These are phyloP conservation scores for Patella ulyssiponensis DNA, from an alignment of 2,888 invertebrate species.

Conservation along the genomic window DNA sequence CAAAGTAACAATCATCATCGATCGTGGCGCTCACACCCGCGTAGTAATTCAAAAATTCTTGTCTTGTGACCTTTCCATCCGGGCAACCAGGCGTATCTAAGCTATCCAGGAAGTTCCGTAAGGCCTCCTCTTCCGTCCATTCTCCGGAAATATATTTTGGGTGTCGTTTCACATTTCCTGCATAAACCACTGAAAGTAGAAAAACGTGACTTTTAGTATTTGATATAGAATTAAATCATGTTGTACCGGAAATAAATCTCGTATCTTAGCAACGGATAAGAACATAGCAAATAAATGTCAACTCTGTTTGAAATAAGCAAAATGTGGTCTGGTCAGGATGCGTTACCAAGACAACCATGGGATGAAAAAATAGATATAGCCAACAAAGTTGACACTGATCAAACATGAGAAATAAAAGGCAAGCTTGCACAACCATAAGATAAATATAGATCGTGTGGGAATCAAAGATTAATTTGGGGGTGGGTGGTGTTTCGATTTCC, in stretches of 20 bases:
- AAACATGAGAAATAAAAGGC: no score
- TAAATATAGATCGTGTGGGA: no score
- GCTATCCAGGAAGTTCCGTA: conserved; percentile 63
- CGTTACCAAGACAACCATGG: neutral
- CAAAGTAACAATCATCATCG: conserved; percentile 66
- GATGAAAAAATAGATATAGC: conserved; percentile 11
- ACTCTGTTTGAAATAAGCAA: neutral
- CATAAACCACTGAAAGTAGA: conserved; percentile 63
- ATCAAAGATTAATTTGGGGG: no score
- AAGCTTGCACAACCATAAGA: no score
- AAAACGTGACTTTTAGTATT: conserved; percentile 11
- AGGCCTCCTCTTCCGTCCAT: conserved; percentile 63
- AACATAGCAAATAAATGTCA: neutral
- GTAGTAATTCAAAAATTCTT: conserved; percentile 67
- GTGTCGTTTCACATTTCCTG: conserved; percentile 59
- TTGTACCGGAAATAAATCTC: no score
- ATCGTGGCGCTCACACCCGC: conserved; percentile 63
- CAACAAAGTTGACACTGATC: no score
- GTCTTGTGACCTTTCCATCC: conserved; percentile 64
- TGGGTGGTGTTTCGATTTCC: no score
- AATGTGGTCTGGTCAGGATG: neutral
- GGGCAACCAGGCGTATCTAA: conserved; percentile 64
- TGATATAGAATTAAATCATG: no score
- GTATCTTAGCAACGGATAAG: no score
- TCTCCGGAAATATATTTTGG: conserved; percentile 64